phyloP scores from a whole-genome alignment of 2,113 vertebrate species.

The Phaethon lepturus region DNA sequence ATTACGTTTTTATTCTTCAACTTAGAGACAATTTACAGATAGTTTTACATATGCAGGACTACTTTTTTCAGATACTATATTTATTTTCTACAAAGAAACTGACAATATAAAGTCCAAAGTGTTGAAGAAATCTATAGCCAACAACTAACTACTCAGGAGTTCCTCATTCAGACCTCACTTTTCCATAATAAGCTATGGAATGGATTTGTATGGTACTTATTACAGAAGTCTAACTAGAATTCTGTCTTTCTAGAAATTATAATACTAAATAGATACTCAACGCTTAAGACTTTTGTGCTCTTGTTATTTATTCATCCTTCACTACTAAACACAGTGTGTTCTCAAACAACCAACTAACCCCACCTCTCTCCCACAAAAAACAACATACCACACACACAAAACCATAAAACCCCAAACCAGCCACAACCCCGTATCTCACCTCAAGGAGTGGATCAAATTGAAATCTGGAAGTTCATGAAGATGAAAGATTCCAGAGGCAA shows the following conservation, averaged over 20 bases:
- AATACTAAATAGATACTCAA: neutral
- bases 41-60: no score
- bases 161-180: neutral
- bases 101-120: neutral
- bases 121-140: neutral
- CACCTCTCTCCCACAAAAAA: no score
- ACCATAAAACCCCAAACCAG: neutral
- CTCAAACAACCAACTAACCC: neutral
- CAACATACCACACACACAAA: accelerated
- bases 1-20: neutral
- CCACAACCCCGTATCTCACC: constrained; percentile 68
- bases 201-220: neutral
- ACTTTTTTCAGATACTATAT: no score
- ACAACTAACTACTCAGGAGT: neutral
- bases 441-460: constrained; percentile 94
- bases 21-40: no score
- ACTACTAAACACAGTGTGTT: neutral
- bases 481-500: constrained; percentile 92
- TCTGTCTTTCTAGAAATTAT: neutral
- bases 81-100: neutral
- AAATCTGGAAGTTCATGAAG: constrained; percentile 95
- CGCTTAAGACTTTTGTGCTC: neutral
- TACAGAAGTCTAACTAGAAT: neutral
- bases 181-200: neutral
- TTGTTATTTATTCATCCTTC: neutral